These are phyloP conservation scores for Bhutanitis thaidina DNA, from an alignment of 2,888 invertebrate species.

Conservation along the genomic window DNA sequence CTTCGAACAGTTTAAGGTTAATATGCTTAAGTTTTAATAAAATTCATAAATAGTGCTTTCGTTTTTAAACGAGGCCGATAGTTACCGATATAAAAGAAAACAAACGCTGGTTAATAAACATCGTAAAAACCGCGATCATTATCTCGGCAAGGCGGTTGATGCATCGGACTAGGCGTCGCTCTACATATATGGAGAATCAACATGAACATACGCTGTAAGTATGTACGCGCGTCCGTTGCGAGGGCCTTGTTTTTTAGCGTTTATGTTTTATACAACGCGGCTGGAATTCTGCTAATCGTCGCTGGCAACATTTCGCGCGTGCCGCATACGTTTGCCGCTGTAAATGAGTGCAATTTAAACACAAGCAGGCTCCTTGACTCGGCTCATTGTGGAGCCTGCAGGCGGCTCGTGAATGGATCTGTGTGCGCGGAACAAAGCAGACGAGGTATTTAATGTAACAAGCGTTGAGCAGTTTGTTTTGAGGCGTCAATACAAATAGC, in stretches of 20 bases:
- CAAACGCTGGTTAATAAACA: slow-evolving; percentile 23
- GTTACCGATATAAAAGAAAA: slow-evolving; percentile 22
- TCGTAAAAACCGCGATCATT: slow-evolving; percentile 36
- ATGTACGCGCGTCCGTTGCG: slow-evolving; percentile 54
- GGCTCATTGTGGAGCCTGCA: slow-evolving; percentile 33
- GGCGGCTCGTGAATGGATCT: slow-evolving; percentile 32
- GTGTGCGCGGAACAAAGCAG: slow-evolving; percentile 20
- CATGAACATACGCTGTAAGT: slow-evolving; percentile 37
- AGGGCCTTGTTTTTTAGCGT: slow-evolving; percentile 68
- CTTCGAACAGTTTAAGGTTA: too few species aligned
- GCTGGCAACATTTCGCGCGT: slow-evolving; percentile 67
- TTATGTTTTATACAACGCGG: slow-evolving; percentile 64
- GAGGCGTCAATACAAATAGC: too few species aligned
- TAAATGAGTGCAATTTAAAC: slow-evolving; percentile 73
- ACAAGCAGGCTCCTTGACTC: slow-evolving; percentile 42
- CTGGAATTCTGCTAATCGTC: slow-evolving; percentile 75
- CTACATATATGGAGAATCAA: slow-evolving; percentile 59
- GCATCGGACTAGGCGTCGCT: slow-evolving; percentile 29
- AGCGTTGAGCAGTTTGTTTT: background rate
- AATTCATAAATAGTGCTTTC: background rate
- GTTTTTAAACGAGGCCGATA: background rate
- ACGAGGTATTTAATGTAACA: slow-evolving; percentile 14
- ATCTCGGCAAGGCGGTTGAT: slow-evolving; percentile 45
- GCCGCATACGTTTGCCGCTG: slow-evolving; percentile 55
- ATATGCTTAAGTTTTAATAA: background rate